phyloP scores from a whole-genome alignment of 2,113 vertebrate species.

The Sander lucioperca region DNA sequence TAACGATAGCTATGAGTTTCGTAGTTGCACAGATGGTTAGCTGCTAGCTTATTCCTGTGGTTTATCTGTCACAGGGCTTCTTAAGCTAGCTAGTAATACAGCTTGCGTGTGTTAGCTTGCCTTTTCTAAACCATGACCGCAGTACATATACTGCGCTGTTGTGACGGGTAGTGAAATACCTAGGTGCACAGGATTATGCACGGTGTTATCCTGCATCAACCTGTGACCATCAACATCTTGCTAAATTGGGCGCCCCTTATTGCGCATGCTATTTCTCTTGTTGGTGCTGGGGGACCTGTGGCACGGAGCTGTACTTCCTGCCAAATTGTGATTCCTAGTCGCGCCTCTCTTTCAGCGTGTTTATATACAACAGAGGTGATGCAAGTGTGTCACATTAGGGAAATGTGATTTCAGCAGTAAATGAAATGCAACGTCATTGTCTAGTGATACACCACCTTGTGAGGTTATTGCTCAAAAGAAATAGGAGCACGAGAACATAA shows the following conservation, averaged over 20 bases:
- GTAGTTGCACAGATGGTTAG: conserved; percentile 14
- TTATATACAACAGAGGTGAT: not conserved
- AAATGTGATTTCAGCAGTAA: no score
- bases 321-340: conserved; percentile 51
- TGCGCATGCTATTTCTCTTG: conserved; percentile 46
- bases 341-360: not conserved
- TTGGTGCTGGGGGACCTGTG: conserved; percentile 29
- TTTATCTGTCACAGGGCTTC: not conserved
- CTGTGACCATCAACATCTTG: conserved; percentile 47
- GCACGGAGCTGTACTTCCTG: conserved; percentile 60
- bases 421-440: not conserved
- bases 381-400: not conserved
- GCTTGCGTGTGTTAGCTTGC: not conserved
- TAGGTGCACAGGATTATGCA: not conserved
- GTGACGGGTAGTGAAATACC: not conserved
- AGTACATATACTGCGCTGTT: no score
- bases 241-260: conserved; percentile 30
- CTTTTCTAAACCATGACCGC: not conserved
- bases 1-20: conserved; percentile 23
- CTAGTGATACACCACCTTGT: not conserved
- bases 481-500: not conserved
- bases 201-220: conserved; percentile 28
- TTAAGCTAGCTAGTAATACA: not conserved
- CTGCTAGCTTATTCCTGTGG: conserved; percentile 22
- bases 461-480: not conserved